Percentiles rank a stretch among this genome's conserved stretches.
Evolutionary conservation across 2,113 vertebrate species (phyloP).

Genomic region (Plestiodon gilberti): DNA sequence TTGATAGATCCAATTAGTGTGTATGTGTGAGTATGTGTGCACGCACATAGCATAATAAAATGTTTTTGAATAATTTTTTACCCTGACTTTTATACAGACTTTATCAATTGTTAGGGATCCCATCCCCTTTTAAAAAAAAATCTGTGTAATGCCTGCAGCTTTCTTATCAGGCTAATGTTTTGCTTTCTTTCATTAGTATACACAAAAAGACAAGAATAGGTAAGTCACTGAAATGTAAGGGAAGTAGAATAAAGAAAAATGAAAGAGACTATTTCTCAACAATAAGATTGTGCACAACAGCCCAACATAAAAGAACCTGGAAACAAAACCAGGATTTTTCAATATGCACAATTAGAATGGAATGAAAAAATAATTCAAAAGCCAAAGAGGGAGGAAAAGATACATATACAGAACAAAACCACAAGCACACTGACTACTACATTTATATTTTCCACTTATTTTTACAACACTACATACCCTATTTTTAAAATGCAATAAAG

Average conservation of each 20-base stretch:
- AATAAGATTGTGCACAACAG: not conserved
- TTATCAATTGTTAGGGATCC: no score
- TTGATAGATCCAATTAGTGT: no score
- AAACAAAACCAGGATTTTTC: not conserved
- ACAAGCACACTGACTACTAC: not conserved
- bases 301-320: not conserved
- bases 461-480: not conserved
- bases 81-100: no score
- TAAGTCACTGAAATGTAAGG: conserved; percentile 33
- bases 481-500: not conserved
- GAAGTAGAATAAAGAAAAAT: not conserved
- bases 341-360: not conserved
- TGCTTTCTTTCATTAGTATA: not conserved
- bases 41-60: no score
- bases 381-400: not conserved
- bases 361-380: conserved; percentile 18
- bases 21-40: no score
- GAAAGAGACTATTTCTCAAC: not conserved
- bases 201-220: not conserved
- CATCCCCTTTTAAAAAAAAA: no score
- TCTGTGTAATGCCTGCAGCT: no score
- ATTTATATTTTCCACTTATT: not conserved
- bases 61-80: no score
- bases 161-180: not conserved
- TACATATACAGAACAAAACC: conserved; percentile 21